Percentiles rank a stretch among this genome's conserved stretches.
These are phyloP conservation scores for Syritta pipiens DNA, from an alignment of 2,888 invertebrate genomes.

Conservation along the genomic window DNA sequence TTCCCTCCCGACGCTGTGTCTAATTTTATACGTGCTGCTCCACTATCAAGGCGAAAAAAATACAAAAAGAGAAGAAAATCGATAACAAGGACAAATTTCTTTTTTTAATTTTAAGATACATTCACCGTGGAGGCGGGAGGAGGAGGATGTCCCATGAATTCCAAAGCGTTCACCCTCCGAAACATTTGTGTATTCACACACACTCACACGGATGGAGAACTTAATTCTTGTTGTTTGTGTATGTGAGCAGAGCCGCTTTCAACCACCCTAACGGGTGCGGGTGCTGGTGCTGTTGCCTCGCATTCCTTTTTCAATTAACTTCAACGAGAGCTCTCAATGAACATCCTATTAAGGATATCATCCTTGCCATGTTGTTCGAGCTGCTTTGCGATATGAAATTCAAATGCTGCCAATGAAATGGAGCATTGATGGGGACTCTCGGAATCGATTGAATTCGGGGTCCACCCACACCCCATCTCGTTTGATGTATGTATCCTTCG, in stretches of 20 bases:
- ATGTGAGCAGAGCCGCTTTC: too few relatives aligned
- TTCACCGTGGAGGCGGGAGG: neutral
- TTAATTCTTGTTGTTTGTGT: conserved; percentile 19
- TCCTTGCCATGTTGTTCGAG: conserved; percentile 55
- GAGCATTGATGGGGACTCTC: conserved; percentile 28
- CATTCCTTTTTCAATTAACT: conserved; percentile 68
- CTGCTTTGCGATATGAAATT: conserved; percentile 58
- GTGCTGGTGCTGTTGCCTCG: conserved; percentile 18
- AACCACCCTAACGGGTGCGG: neutral
- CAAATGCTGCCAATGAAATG: conserved; percentile 56
- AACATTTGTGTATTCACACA: conserved; percentile 54
- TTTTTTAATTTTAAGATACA: conserved; percentile 59
- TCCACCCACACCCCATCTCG: neutral
- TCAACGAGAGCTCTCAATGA: conserved; percentile 65
- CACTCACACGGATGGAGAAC: conserved; percentile 3
- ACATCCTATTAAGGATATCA: conserved; percentile 68
- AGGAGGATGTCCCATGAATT: conserved; percentile 40
- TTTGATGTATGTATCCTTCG: neutral
- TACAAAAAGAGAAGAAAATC: conserved; percentile 35
- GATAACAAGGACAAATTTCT: conserved; percentile 54
- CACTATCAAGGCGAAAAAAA: conserved; percentile 12
- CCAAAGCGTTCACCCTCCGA: conserved; percentile 61
- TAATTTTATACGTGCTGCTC: conserved; percentile 65
- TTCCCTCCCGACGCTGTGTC: conserved; percentile 3
- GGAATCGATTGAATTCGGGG: conserved; percentile 58